phyloP scores from a whole-genome alignment of 2,888 invertebrate genomes.

The Ceramica pisi region DNA sequence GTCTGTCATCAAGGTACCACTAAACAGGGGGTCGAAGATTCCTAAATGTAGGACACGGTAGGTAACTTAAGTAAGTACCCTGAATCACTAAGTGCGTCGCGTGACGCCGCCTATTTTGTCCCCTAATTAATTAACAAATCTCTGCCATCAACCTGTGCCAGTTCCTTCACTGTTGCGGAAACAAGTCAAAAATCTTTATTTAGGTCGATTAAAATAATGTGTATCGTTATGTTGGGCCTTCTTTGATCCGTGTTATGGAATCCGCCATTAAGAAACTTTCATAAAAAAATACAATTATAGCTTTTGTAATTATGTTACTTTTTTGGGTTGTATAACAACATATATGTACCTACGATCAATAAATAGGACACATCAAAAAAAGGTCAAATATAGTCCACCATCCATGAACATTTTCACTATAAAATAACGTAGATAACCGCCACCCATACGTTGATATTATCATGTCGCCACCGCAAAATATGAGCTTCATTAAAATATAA shows the following conservation, averaged over 20 bases:
- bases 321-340: background rate
- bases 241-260: constrained; percentile 28
- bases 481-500: constrained; percentile 64
- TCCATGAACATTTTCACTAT: constrained; percentile 24
- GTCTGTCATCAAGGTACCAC: constrained; percentile 40
- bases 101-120: constrained; percentile 82
- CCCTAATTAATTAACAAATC: constrained; percentile 86
- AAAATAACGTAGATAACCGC: constrained; percentile 19
- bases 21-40: constrained; percentile 65
- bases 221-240: constrained; percentile 42
- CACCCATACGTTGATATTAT: constrained; percentile 40
- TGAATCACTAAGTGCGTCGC: constrained; percentile 76
- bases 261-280: background rate
- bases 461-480: constrained; percentile 47
- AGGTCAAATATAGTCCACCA: background rate
- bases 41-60: constrained; percentile 73
- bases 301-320: background rate
- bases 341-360: background rate
- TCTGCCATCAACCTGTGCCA: constrained; percentile 83
- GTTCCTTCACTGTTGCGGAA: constrained; percentile 73
- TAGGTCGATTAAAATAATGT: constrained; percentile 67
- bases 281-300: background rate
- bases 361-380: background rate
- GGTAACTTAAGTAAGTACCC: constrained; percentile 71
- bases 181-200: constrained; percentile 64